These are phyloP conservation scores for Pangasius djambal DNA, from an alignment of 2,797 vertebrate genomes.

Conservation along the genomic window DNA sequence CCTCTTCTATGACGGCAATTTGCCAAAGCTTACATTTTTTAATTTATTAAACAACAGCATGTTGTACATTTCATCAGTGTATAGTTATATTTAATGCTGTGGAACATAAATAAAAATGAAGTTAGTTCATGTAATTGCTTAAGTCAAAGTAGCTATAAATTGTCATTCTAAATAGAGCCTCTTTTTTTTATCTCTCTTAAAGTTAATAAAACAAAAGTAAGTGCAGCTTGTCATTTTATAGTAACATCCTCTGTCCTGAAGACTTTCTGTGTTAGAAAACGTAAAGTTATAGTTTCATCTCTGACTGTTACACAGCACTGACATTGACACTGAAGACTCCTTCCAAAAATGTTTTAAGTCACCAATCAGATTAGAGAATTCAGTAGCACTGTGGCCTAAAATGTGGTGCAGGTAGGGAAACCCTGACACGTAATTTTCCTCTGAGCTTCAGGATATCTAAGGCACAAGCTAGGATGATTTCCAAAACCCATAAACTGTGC, in stretches of 20 bases:
- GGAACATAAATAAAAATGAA: background rate
- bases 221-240: background rate
- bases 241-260: background rate
- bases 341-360: too few relatives aligned
- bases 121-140: background rate
- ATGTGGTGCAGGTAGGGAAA: background rate
- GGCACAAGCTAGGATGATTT: background rate
- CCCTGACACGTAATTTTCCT: background rate
- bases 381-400: background rate
- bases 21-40: background rate
- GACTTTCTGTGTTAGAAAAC: too few relatives aligned
- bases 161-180: background rate
- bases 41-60: background rate
- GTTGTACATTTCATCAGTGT: background rate
- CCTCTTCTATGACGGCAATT: background rate
- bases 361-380: slow-evolving; percentile 10
- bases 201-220: background rate
- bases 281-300: background rate
- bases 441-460: background rate
- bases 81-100: background rate
- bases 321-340: too few relatives aligned
- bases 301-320: too few relatives aligned
- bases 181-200: background rate
- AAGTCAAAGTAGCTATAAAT: background rate
- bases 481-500: background rate